phyloP scores from a whole-genome alignment of 1,140 invertebrate genomes.

The Hycleus cichorii region DNA sequence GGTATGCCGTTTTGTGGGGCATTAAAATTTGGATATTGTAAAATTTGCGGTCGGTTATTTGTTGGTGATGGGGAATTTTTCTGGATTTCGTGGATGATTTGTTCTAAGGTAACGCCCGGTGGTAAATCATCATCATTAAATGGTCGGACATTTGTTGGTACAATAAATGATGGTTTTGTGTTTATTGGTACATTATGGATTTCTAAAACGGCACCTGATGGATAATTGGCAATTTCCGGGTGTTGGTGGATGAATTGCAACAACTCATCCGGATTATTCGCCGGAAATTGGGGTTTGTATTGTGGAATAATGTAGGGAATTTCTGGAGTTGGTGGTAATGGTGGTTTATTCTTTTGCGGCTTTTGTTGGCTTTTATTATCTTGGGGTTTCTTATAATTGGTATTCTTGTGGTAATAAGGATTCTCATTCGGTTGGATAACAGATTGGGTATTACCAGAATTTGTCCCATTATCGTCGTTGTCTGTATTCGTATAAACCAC shows the following conservation, averaged over 20 bases:
- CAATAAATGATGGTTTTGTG: neutral
- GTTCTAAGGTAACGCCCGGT: conserved; percentile 30
- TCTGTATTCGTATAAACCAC: conserved; percentile 29
- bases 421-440: conserved; percentile 29
- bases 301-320: neutral
- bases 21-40: neutral
- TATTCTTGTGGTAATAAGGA: conserved; percentile 25
- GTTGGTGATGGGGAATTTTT: neutral
- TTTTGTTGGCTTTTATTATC: conserved; percentile 13
- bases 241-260: conserved; percentile 38
- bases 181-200: conserved; percentile 30
- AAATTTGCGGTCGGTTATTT: neutral
- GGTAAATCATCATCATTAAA: conserved; percentile 12
- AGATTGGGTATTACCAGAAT: conserved; percentile 5
- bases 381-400: conserved; percentile 33
- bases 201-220: conserved; percentile 37
- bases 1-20: conserved; percentile 7
- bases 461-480: conserved; percentile 5
- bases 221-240: conserved; percentile 37
- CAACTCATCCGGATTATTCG: conserved; percentile 32
- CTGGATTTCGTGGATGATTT: conserved; percentile 31
- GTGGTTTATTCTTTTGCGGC: conserved; percentile 7
- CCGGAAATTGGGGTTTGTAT: neutral
- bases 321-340: conserved; percentile 1
- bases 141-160: neutral